These are phyloP conservation scores for Oophaga pumilio DNA, from an alignment of 2,113 vertebrate species.

Conservation along the genomic window DNA sequence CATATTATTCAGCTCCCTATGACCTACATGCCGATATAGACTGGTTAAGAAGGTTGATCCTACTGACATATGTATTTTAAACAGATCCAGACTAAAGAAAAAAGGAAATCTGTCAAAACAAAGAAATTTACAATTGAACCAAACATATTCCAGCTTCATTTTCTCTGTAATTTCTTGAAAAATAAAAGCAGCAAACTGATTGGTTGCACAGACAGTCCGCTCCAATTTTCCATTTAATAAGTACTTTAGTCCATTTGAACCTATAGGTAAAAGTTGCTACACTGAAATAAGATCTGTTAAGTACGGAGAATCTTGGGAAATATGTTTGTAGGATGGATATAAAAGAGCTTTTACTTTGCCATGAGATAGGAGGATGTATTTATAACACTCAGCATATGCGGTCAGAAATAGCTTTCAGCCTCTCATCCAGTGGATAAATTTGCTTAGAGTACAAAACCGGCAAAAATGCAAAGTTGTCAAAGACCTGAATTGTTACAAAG, in stretches of 20 bases:
- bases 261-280: not conserved
- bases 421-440: not conserved
- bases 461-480: not conserved
- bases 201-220: not conserved
- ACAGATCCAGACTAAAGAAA: too few relatives aligned
- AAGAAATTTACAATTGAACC: not conserved
- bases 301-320: not conserved
- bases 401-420: conserved; percentile 1
- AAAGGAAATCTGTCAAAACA: not conserved
- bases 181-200: not conserved
- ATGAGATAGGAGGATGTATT: not conserved
- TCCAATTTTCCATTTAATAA: not conserved
- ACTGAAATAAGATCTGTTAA: conserved; percentile 17
- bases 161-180: not conserved
- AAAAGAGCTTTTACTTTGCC: not conserved
- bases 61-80: too few relatives aligned
- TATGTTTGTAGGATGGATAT: not conserved
- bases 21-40: too few relatives aligned
- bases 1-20: too few relatives aligned
- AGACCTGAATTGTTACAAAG: not conserved
- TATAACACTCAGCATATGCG: conserved; percentile 3
- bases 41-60: too few relatives aligned
- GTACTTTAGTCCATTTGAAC: too few relatives aligned
- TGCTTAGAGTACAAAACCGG: not conserved
- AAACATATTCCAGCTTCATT: not conserved